Percentiles rank a stretch among this genome's conserved stretches.
Evolutionary conservation across 1,140 invertebrate species (phyloP).

Genomic region (Ceratina calcarata): DNA sequence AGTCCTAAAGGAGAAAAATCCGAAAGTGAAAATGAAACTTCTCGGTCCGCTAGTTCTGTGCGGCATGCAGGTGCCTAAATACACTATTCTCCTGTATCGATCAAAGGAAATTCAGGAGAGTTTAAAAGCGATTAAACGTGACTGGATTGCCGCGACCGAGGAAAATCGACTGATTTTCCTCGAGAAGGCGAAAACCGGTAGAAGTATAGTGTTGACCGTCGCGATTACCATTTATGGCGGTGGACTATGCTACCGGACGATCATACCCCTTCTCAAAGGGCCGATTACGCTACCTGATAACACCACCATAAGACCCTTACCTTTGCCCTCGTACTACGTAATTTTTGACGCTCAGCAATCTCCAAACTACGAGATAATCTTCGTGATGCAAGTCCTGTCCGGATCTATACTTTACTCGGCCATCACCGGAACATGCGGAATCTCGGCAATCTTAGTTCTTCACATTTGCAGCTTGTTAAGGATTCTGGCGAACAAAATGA

Average conservation of each 20-base stretch:
- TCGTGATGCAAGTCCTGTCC: slow-evolving; percentile 41
- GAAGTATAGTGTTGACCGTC: slow-evolving; percentile 34
- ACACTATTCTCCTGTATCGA: slow-evolving; percentile 49
- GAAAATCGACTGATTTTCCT: slow-evolving; percentile 34
- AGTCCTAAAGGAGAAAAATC: background rate
- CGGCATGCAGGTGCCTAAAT: slow-evolving; percentile 62
- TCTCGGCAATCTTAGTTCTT: slow-evolving; percentile 40
- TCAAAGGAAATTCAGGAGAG: slow-evolving; percentile 50
- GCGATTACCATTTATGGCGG: slow-evolving; percentile 46
- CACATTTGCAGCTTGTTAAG: slow-evolving; percentile 51
- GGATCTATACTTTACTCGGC: slow-evolving; percentile 39
- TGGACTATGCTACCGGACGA: slow-evolving; percentile 48
- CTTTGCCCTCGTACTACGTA: slow-evolving; percentile 46
- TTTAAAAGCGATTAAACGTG: slow-evolving; percentile 24
- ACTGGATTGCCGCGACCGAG: slow-evolving; percentile 32
- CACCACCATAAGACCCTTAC: slow-evolving; percentile 46
- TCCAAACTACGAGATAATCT: slow-evolving; percentile 62
- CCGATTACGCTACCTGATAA: slow-evolving; percentile 33
- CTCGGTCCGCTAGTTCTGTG: slow-evolving; percentile 62
- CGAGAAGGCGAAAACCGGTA: slow-evolving; percentile 30
- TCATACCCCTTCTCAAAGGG: slow-evolving; percentile 56
- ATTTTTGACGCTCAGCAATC: slow-evolving; percentile 40
- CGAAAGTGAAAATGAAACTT: slow-evolving; percentile 54
- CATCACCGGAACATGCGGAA: background rate
- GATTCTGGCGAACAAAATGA: slow-evolving; percentile 42